A percentile compares a stretch with the other conserved stretches of the same genome.
Conservation (phyloP, 92 coral and sea anemone species). For the Parazoanthus darwini region DNA sequence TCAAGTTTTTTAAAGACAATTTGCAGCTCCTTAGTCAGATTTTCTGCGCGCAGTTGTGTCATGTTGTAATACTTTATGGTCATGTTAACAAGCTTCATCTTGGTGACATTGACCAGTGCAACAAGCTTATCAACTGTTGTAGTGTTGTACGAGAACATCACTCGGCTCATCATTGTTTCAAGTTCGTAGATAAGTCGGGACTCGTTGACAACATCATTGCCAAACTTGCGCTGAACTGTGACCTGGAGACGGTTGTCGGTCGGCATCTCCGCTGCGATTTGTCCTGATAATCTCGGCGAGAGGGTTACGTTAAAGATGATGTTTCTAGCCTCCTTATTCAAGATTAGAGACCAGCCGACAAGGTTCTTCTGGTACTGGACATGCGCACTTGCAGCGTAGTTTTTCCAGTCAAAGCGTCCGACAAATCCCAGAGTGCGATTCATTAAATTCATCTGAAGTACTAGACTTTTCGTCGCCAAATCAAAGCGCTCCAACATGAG, state of each 20-base stretch:
- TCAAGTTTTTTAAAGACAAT: conserved; percentile 63
- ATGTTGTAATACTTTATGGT: conserved; percentile 68
- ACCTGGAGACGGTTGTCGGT: conserved; percentile 63
- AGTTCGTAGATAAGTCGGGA: conserved; percentile 69
- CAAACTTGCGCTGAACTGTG: conserved; percentile 79
- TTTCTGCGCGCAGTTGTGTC: conserved; percentile 57
- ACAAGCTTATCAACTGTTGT: conserved; percentile 63
- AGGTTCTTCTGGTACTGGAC: conserved; percentile 61
- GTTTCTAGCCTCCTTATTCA: conserved; percentile 69
- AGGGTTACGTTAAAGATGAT: conserved; percentile 73
- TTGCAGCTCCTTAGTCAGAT: conserved; percentile 66
- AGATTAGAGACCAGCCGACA: conserved; percentile 76
- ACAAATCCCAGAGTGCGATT: conserved; percentile 73
- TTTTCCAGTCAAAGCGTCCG: conserved; percentile 86
- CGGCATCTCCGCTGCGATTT: conserved; percentile 85
- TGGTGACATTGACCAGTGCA: conserved; percentile 50
- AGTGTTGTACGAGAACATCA: conserved; percentile 81
- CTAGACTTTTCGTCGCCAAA: conserved; percentile 69
- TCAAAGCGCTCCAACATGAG: conserved; percentile 66
- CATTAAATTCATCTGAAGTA: conserved; percentile 53
- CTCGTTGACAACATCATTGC: conserved; percentile 72
- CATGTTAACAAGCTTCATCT: conserved; percentile 54
- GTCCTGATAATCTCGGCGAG: conserved; percentile 78
- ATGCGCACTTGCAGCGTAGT: conserved; percentile 72
- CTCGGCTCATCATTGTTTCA: conserved; percentile 73